These are phyloP conservation scores for Nothocercus julius DNA, from an alignment of 2,113 vertebrate genomes.

Conservation along the genomic window DNA sequence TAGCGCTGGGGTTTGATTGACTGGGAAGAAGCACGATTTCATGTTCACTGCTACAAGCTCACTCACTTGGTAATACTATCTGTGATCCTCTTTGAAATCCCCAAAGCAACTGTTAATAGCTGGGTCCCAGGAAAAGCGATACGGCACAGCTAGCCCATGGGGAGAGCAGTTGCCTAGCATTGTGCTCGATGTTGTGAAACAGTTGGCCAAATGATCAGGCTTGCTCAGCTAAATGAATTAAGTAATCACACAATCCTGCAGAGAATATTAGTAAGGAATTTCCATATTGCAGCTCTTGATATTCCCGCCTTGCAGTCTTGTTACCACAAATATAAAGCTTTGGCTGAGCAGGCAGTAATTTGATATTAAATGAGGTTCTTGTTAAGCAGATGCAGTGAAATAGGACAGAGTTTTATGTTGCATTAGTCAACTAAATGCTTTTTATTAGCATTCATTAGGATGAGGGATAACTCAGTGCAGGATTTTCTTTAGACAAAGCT, in stretches of 20 bases:
- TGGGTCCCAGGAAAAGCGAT: conserved; percentile 83
- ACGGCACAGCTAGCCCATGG: conserved; percentile 69
- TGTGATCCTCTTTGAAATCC: conserved; percentile 47
- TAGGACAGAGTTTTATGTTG: conserved; percentile 69
- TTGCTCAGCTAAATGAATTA: conserved; percentile 84
- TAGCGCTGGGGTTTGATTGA: background rate
- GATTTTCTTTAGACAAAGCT: conserved; percentile 78
- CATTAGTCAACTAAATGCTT: conserved; percentile 79
- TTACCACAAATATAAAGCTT: conserved; percentile 79
- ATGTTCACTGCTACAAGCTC: background rate
- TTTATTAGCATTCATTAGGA: conserved; percentile 89
- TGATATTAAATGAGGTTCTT: conserved; percentile 82
- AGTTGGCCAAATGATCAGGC: conserved; percentile 77
- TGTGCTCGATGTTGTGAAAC: conserved; percentile 73
- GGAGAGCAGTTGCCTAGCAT: conserved; percentile 77
- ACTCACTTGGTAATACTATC: conserved; percentile 73
- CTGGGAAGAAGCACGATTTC: conserved; percentile 48
- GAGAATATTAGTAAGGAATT: conserved; percentile 86
- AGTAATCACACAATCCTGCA: conserved; percentile 83
- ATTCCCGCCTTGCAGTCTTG: conserved; percentile 81
- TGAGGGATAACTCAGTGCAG: conserved; percentile 75
- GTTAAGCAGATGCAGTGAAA: conserved; percentile 84
- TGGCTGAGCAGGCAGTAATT: conserved; percentile 84
- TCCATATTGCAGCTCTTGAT: conserved; percentile 89
- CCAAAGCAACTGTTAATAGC: conserved; percentile 81